Evolutionary conservation across 2,888 invertebrate species (phyloP), one percentile per base, ranked within the genome.

Genomic region (Cheiracanthium punctorium): DNA sequence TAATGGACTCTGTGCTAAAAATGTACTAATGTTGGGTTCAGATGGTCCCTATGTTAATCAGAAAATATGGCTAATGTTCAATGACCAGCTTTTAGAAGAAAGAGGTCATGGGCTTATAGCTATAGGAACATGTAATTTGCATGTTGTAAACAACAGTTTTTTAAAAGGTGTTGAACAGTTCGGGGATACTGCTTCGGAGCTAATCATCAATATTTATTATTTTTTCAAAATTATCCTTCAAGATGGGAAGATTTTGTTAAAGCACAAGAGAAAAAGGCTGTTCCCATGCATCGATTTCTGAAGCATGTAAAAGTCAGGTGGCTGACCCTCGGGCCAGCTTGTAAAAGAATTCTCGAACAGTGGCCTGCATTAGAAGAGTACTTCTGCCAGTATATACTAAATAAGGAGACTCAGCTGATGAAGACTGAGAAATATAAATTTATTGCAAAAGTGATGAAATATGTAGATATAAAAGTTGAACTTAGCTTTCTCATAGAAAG

Each of bases 41-140:
- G 65, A 65, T 10, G 65, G 65, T 2, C 65, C 65, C 17, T 1
- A 65, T 10, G 65, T 65, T 7, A 65, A 65, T 24, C 17, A 65
- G 10, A 65, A 65, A 29, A 24, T 65, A 2, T 65, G 65, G 2
- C 1, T 14, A 1, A 4, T 29, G 24, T 2, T 29, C 1, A 65
- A 10, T 14, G 24, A 65, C 2, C 14, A 28, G 1, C 14, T 65
- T 1, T 20, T 65, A 12, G 65, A 65, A 5, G 65, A 5, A 5
- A 65, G 65, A 7, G 10, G 24, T 28, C 14, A 5, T 28, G 65
- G 65, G 14, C 24, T 65, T 2, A 28, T 65, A 65, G 65, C 17
- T 10, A 65, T 65, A 5, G 65, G 65, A 28, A 65, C 65, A 65
- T 65, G 65, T n/a, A n/a, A n/a, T n/a, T n/a, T n/a, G n/a, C n/a